Evolutionary conservation across 2,113 vertebrate genomes (phyloP).

Genomic region (Stomatorhinus ivindoensis): DNA sequence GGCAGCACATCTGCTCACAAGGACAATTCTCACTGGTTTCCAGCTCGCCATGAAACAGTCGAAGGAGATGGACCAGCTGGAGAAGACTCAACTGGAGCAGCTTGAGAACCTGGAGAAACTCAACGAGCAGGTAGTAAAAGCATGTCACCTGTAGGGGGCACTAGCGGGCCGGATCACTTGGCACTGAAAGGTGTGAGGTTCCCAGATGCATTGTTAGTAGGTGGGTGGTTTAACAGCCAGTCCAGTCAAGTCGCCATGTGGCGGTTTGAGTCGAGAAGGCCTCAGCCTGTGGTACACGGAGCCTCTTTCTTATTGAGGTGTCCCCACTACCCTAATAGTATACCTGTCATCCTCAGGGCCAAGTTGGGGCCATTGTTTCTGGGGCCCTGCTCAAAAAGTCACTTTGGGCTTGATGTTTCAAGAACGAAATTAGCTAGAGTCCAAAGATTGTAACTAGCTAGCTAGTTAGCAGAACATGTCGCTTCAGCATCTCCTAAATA

Average conservation of each 20-base stretch:
- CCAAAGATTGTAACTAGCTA: not conserved
- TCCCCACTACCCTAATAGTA: not conserved
- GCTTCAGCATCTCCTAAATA: not conserved
- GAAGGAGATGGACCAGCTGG: constrained; percentile 93
- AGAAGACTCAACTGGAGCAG: constrained; percentile 90
- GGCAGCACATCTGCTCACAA: not conserved
- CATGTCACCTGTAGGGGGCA: not conserved
- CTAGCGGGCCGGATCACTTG: not conserved
- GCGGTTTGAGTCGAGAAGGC: not conserved
- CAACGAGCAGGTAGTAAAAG: constrained; percentile 82
- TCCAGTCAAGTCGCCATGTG: not conserved
- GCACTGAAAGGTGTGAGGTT: not conserved
- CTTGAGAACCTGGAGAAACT: constrained; percentile 92
- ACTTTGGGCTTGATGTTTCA: not conserved
- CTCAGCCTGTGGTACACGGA: not conserved
- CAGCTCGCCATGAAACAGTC: constrained; percentile 95
- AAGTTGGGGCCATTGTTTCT: too few relatives aligned
- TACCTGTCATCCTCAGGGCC: not conserved
- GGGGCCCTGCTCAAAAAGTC: not conserved
- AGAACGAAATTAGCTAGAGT: not conserved
- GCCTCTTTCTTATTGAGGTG: not conserved
- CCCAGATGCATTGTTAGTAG: not conserved
- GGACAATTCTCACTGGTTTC: not conserved
- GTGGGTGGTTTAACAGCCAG: not conserved
- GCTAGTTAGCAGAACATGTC: not conserved